phyloP scores from a whole-genome alignment of 2,797 vertebrate species.

The Phrynocephalus forsythii region DNA sequence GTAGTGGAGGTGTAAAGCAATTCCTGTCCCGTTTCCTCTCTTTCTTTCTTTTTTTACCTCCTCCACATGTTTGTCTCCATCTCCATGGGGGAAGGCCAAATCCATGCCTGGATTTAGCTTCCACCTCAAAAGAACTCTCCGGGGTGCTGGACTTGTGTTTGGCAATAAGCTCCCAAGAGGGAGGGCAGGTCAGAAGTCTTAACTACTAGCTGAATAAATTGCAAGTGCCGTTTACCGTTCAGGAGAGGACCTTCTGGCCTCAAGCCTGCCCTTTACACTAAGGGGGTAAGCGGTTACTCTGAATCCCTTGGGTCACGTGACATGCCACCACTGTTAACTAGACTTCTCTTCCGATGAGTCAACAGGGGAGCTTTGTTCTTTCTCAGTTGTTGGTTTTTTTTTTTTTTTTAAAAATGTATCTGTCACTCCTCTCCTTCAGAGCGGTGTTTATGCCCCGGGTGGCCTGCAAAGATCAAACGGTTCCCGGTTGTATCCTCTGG shows the following conservation, averaged over 20 bases:
- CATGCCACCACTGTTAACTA: background rate
- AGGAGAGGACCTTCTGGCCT: background rate
- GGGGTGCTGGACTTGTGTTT: no score
- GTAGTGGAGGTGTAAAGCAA: no score
- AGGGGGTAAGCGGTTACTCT: background rate
- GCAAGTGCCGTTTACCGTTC: background rate
- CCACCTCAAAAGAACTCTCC: no score
- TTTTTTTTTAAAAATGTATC: background rate
- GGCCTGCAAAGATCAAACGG: background rate
- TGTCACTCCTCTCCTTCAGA: background rate
- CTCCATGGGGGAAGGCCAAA: no score
- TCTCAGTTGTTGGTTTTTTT: background rate
- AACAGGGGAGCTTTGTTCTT: background rate
- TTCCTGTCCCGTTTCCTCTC: no score
- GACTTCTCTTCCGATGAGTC: background rate
- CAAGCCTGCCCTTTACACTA: background rate
- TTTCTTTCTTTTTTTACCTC: no score
- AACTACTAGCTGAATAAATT: no score
- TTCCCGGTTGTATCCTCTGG: background rate
- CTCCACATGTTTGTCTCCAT: no score
- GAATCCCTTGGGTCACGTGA: background rate
- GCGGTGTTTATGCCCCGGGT: background rate
- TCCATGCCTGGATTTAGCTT: no score
- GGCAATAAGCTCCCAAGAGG: no score
- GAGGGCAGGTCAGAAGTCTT: no score